A percentile compares a stretch with the other conserved stretches of the same genome.
These are phyloP conservation scores for Selene dorsalis DNA, from an alignment of 2,797 vertebrate species.

Conservation along the genomic window DNA sequence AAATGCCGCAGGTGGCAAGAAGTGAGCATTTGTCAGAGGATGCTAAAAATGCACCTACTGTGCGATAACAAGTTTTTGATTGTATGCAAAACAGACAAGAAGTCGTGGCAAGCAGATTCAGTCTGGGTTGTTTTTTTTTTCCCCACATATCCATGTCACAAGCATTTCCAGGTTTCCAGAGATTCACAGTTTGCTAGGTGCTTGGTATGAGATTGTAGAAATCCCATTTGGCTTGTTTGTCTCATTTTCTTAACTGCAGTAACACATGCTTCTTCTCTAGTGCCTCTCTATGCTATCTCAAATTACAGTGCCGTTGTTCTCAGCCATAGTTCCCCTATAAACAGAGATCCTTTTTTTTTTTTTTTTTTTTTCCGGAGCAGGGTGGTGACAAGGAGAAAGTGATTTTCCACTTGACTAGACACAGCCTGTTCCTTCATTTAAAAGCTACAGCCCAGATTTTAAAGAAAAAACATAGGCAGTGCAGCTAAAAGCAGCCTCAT, in stretches of 20 bases:
- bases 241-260: constrained; percentile 14
- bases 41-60: constrained; percentile 42
- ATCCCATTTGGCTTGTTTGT: constrained; percentile 17
- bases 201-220: constrained; percentile 7
- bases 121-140: not conserved
- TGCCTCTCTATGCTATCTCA: constrained; percentile 49
- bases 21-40: constrained; percentile 59
- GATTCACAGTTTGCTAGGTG: not conserved
- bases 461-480: constrained; percentile 43
- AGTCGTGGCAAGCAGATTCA: constrained; percentile 12
- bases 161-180: not conserved
- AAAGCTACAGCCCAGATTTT: constrained; percentile 48
- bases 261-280: constrained; percentile 13
- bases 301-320: constrained; percentile 53
- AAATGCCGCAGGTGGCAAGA: constrained; percentile 71
- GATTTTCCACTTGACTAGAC: constrained; percentile 76
- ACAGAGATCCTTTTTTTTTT: constrained; percentile 38
- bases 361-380: constrained; percentile 22
- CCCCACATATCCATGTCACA: not conserved
- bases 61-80: constrained; percentile 41
- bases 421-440: constrained; percentile 60
- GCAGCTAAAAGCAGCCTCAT: constrained; percentile 43
- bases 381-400: constrained; percentile 66
- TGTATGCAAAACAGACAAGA: constrained; percentile 42
- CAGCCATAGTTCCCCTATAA: constrained; percentile 18